These are phyloP conservation scores for Catostomus latipinnis DNA, from an alignment of 2,797 vertebrate species.

Conservation along the genomic window DNA sequence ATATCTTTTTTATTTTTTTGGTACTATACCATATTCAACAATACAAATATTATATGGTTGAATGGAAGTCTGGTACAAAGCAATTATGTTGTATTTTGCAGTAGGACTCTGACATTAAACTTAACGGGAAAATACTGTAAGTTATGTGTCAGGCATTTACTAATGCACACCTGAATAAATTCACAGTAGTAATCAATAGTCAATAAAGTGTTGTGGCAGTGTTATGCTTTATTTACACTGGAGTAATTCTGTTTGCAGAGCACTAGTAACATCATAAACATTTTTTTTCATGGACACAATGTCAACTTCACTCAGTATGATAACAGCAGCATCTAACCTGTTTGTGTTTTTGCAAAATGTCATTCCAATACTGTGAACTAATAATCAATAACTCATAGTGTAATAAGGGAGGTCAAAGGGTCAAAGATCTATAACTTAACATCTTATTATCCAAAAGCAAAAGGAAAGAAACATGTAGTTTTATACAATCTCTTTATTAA, in stretches of 20 bases:
- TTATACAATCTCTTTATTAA: conserved; percentile 43
- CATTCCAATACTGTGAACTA: not conserved
- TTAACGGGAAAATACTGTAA: too few relatives aligned
- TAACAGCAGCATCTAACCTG: not conserved
- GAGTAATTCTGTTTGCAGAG: conserved; percentile 1
- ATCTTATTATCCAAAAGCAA: too few relatives aligned
- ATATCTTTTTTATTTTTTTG: not conserved
- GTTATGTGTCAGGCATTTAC: not conserved
- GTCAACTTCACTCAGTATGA: not conserved
- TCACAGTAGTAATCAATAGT: not conserved
- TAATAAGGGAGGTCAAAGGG: conserved; percentile 10
- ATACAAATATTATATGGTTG: too few relatives aligned
- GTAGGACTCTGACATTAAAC: too few relatives aligned
- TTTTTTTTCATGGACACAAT: too few relatives aligned
- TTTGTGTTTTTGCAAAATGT: not conserved
- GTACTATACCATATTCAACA: too few relatives aligned
- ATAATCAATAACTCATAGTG: not conserved
- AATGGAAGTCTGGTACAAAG: too few relatives aligned
- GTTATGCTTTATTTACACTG: not conserved
- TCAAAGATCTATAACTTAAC: not conserved
- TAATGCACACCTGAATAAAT: not conserved
- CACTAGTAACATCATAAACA: not conserved
- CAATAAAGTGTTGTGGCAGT: not conserved
- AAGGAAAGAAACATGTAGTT: not conserved
- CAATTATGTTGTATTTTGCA: not conserved